Evolutionary conservation across 2,888 invertebrate genomes (phyloP).

Genomic region (Sesia bembeciformis): DNA sequence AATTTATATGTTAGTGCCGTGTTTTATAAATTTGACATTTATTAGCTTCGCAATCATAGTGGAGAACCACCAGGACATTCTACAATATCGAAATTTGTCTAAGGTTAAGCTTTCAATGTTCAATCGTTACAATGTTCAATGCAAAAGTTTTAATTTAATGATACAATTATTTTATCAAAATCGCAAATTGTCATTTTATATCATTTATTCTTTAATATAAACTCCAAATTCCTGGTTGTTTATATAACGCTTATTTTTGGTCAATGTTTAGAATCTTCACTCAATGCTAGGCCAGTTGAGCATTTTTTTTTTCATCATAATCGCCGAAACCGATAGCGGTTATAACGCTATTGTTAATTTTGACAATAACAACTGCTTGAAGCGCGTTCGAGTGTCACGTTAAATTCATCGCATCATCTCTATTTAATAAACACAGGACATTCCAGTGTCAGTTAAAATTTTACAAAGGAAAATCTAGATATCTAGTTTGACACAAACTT

Average conservation of each 20-base stretch:
- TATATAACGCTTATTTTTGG: constrained; percentile 22
- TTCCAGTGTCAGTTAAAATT: constrained; percentile 30
- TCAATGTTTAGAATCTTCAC: constrained; percentile 34
- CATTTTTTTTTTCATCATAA: constrained; percentile 29
- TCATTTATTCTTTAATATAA: background rate
- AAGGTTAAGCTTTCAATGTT: background rate
- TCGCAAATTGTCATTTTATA: background rate
- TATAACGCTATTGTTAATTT: too few species aligned
- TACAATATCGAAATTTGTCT: background rate
- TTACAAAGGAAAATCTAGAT: background rate
- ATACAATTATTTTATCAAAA: background rate
- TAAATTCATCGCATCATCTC: too few species aligned
- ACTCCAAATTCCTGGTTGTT: background rate
- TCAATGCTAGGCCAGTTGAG: constrained; percentile 38
- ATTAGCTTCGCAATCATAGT: too few species aligned
- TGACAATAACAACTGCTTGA: too few species aligned
- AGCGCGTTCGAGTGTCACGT: too few species aligned
- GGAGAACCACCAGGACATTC: background rate
- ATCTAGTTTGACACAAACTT: background rate
- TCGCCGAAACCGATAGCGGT: too few species aligned
- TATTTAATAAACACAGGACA: constrained; percentile 33
- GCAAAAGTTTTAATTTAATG: background rate
- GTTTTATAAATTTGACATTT: background rate
- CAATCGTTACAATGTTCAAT: background rate
- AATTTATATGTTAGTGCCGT: background rate